Evolutionary conservation across 2,113 vertebrate species (phyloP).

Genomic region (Herpailurus yagouaroundi): DNA sequence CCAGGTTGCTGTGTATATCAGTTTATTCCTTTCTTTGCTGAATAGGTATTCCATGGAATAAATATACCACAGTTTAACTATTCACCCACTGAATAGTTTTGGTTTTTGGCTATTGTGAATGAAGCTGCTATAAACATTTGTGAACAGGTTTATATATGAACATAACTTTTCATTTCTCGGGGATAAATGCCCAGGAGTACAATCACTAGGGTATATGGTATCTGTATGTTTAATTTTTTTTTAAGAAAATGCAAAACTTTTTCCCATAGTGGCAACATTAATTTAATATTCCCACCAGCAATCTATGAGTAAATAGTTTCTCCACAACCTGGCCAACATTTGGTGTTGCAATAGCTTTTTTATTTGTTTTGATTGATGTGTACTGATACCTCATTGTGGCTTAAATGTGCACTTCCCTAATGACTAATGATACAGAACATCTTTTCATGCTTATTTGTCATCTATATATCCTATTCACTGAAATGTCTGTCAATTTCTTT

Average conservation of each 20-base stretch:
- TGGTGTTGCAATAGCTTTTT: background rate
- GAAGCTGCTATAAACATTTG: background rate
- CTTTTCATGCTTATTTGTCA: background rate
- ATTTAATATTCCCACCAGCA: background rate
- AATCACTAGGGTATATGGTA: background rate
- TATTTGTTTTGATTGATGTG: background rate
- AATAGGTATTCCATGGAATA: background rate
- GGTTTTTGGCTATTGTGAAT: background rate
- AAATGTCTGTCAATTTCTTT: background rate
- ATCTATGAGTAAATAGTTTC: background rate
- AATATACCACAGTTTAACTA: background rate
- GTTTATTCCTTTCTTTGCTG: background rate
- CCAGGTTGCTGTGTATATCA: background rate
- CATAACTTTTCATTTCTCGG: conserved; percentile 27
- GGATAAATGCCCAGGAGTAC: background rate
- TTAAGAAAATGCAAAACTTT: background rate
- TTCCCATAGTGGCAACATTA: background rate
- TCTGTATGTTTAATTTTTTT: background rate
- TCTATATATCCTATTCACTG: background rate
- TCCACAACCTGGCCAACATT: background rate
- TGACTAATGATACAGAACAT: background rate
- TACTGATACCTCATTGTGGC: background rate
- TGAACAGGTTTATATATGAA: background rate
- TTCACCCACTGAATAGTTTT: background rate
- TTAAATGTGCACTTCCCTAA: conserved; percentile 40